Evolutionary conservation across 2,888 invertebrate genomes (phyloP).

Genomic region (Xanthorhoe spadicearia): DNA sequence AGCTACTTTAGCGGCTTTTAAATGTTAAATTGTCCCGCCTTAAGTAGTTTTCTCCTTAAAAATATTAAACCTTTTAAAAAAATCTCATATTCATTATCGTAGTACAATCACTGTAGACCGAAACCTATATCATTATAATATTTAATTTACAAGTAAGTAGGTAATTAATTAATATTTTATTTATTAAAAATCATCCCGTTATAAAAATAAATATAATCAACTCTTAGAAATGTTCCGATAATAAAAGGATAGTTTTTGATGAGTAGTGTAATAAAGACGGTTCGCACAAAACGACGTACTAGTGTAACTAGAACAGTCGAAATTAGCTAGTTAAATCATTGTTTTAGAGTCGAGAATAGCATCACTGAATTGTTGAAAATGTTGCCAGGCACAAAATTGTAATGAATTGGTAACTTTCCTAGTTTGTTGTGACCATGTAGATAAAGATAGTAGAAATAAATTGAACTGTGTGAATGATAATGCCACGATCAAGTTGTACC

Average conservation of each 20-base stretch:
- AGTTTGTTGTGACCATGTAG: slow-evolving; percentile 17
- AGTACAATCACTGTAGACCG: slow-evolving; percentile 41
- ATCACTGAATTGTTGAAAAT: slow-evolving; percentile 27
- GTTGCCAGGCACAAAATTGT: slow-evolving; percentile 26
- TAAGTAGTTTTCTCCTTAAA: slow-evolving; percentile 22
- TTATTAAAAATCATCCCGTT: slow-evolving; percentile 27
- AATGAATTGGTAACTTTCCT: slow-evolving; percentile 14
- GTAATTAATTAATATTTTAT: slow-evolving; percentile 30
- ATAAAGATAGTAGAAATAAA: slow-evolving; percentile 4
- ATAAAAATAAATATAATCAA: slow-evolving; percentile 10
- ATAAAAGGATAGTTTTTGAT: slow-evolving; percentile 19
- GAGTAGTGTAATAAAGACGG: slow-evolving; percentile 6
- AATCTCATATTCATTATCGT: slow-evolving; percentile 33
- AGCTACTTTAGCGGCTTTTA: slow-evolving; percentile 17
- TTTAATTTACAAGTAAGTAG: slow-evolving; percentile 33
- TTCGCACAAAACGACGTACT: slow-evolving; percentile 26
- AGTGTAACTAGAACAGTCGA: slow-evolving; percentile 26
- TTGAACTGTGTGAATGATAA: slow-evolving; percentile 10
- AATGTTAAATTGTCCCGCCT: slow-evolving; percentile 28
- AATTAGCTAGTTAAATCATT: slow-evolving; percentile 15
- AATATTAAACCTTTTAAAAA: slow-evolving; percentile 31
- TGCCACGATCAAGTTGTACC: too few relatives aligned
- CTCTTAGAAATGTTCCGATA: slow-evolving; percentile 11
- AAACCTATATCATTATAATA: slow-evolving; percentile 27
- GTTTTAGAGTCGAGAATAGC: slow-evolving; percentile 29